These are phyloP conservation scores for Zaprionus africanus DNA, from an alignment of 1,140 invertebrate genomes.

Conservation along the genomic window DNA sequence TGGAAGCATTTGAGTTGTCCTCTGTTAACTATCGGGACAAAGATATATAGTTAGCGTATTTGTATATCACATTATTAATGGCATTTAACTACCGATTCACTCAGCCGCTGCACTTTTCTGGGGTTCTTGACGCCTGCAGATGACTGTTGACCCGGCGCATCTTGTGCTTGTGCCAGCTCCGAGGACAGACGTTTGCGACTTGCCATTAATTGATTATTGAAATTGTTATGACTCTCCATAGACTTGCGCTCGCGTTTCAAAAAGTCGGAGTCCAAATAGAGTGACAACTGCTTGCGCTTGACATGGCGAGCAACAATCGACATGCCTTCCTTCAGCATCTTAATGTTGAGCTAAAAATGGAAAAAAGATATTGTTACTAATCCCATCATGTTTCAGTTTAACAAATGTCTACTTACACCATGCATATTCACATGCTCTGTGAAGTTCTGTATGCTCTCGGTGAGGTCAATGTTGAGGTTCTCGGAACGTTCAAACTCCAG, in stretches of 20 bases:
- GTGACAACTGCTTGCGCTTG: conserved; percentile 89
- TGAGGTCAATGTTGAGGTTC: conserved; percentile 96
- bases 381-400: not conserved
- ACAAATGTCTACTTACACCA: conserved; percentile 78
- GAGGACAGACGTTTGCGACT: conserved; percentile 79
- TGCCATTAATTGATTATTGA: conserved; percentile 72
- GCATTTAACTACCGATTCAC: conserved; percentile 72
- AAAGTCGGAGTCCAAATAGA: conserved; percentile 90
- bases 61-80: not conserved
- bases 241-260: conserved; percentile 89
- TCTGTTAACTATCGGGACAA: conserved; percentile 56
- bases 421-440: conserved; percentile 90
- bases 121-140: conserved; percentile 43
- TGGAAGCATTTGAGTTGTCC: conserved; percentile 82
- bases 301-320: conserved; percentile 92
- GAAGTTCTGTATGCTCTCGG: conserved; percentile 95
- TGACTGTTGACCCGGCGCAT: conserved; percentile 39
- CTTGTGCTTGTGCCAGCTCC: conserved; percentile 72
- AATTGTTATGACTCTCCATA: conserved; percentile 81
- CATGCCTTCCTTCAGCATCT: conserved; percentile 95
- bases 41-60: not conserved
- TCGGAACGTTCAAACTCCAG: conserved; percentile 94
- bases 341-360: conserved; percentile 89
- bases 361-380: conserved; percentile 23
- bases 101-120: conserved; percentile 66